Base-by-base conservation (phyloP, 2,888 invertebrate species). In the Bombylius discolor region DNA sequence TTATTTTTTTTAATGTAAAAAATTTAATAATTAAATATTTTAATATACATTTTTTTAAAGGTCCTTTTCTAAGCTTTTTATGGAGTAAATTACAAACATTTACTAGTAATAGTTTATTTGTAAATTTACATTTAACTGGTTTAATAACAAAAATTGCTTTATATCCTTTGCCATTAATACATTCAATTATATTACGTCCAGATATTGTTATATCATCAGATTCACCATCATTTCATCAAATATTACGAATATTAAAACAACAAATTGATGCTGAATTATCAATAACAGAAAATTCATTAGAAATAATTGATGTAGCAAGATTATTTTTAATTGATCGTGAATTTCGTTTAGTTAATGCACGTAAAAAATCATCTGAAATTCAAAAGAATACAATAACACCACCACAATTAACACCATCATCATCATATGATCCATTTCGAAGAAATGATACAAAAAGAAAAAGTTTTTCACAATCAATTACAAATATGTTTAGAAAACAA, bases 141-240 rank as follows among this genome's bases (percentile, higher is more conserved):
- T 79, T 95, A 36, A 80, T 98, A 50, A 85, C 91, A 42, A 83
- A 89, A 62, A 78, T 98, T 62, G 88, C 93, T 6, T 82, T 89
- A 58, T 89, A 92, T 72, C 92, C 96, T 0, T 87, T 95, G 63
- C 92, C 95, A 7, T 76, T 97, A 55, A 77, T 97, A 53, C 82
- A 90, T 61, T 88, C 94, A 5, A 84, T 95, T 69, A 78, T 98
- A 49, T 79, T 98, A 60, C 90, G 92, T 66, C 86, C 90, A 59
- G 85, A 84, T 70, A 81, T 85, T 64, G 85, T 89, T 63, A 82
- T 93, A 67, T 92, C 93, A 70, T 93, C 94, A 3, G 89, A 89
- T 67, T 88, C 95, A 68, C 89, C 90, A 69, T 93, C 92, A 5
- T 79, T 96, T 61, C 87, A 88, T 72, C 94, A 94, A 82, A 94